These are phyloP conservation scores for Danio rerio DNA, from an alignment of 2,113 vertebrate genomes.

Conservation along the genomic window GRCz12tu NC_133199.1:42197501-42198000, in stretches of 20 bases:
- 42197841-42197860: no score
- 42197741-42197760: background rate
- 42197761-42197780: no score
- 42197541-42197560: background rate
- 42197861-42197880: no score
- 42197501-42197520: background rate
- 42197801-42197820: background rate
- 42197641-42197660: slow-evolving; percentile 4
- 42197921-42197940: no score
- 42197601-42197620: background rate
- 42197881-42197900: no score
- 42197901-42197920: no score
- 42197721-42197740: background rate
- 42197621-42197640: slow-evolving; percentile 19
- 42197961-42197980: no score
- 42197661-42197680: background rate
- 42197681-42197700: no score
- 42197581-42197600: slow-evolving; percentile 8
- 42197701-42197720: background rate
- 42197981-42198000: no score
- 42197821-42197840: no score
- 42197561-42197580: slow-evolving; percentile 18
- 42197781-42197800: background rate
- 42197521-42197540: background rate
- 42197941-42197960: no score